Evolutionary conservation across 2,113 vertebrate species (phyloP).

Genomic region (Aspiorhynchus laticeps): DNA sequence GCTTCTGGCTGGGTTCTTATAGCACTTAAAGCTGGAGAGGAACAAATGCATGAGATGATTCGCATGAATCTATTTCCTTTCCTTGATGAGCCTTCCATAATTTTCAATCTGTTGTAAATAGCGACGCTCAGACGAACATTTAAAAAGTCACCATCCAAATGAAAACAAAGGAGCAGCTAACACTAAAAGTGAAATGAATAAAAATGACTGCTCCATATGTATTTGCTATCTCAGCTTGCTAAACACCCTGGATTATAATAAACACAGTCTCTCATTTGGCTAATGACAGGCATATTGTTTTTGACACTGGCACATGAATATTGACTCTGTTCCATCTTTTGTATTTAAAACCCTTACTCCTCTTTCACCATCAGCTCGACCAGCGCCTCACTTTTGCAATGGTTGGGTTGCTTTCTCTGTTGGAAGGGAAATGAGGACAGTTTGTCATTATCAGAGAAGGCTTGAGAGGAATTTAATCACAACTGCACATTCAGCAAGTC

Average conservation of each 20-base stretch:
- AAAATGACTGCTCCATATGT: constrained; percentile 44
- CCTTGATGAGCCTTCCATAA: constrained; percentile 38
- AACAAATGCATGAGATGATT: background rate
- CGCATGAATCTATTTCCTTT: constrained; percentile 13
- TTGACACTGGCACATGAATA: constrained; percentile 39
- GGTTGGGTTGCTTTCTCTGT: constrained; percentile 48
- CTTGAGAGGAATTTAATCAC: constrained; percentile 60
- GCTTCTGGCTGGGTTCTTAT: background rate
- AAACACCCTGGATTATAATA: constrained; percentile 49
- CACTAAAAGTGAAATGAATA: constrained; percentile 31
- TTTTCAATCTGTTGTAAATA: constrained; percentile 30
- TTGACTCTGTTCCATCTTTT: constrained; percentile 43
- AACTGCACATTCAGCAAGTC: constrained; percentile 59
- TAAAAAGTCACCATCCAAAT: constrained; percentile 36
- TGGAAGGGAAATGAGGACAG: constrained; percentile 58
- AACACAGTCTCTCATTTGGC: constrained; percentile 30
- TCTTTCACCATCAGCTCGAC: background rate
- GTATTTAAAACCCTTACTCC: constrained; percentile 43
- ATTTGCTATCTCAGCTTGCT: constrained; percentile 30
- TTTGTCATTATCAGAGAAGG: constrained; percentile 57
- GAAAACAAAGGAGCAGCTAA: constrained; percentile 40
- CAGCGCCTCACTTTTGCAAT: constrained; percentile 35
- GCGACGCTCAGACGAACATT: constrained; percentile 39
- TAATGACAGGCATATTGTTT: constrained; percentile 47
- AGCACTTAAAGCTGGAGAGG: constrained; percentile 21